Conservation (phyloP, 2,888 invertebrate species). For the Unio pictorum region DNA sequence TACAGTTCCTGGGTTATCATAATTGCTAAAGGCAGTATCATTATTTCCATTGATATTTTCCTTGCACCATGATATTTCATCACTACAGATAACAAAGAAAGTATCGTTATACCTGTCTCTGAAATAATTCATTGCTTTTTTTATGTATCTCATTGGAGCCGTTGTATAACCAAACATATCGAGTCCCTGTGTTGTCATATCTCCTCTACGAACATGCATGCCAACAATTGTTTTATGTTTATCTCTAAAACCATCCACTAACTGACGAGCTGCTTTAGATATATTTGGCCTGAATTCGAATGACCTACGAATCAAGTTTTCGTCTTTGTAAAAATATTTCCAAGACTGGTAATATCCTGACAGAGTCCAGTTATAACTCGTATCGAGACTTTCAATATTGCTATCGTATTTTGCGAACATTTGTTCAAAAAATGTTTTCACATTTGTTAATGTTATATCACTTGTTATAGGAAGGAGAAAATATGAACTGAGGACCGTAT, state of each 20-base stretch:
- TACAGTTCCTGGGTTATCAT: too few species aligned
- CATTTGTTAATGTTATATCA: constrained; percentile 11
- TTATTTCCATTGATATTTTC: too few species aligned
- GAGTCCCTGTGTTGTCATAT: constrained; percentile 23
- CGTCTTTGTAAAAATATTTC: constrained; percentile 43
- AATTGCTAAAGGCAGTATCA: too few species aligned
- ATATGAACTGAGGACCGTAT: too few species aligned
- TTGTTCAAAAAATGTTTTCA: constrained; percentile 14
- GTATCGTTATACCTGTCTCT: constrained; percentile 18
- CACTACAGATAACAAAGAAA: too few species aligned
- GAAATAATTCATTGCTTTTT: constrained; percentile 40
- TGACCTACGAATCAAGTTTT: neutral
- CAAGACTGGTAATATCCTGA: constrained; percentile 51
- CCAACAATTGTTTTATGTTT: too few species aligned
- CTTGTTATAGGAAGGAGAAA: too few species aligned
- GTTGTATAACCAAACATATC: constrained; percentile 38
- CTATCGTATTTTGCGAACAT: constrained; percentile 26
- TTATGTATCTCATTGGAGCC: constrained; percentile 36
- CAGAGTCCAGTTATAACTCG: constrained; percentile 37
- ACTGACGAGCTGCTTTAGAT: too few species aligned
- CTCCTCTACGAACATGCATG: constrained; percentile 40
- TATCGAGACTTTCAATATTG: constrained; percentile 16
- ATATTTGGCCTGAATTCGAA: too few species aligned
- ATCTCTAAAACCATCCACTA: too few species aligned
- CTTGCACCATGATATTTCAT: too few species aligned